Base-by-base conservation (phyloP, 2,888 invertebrate species). In the Augiades crinisus region DNA sequence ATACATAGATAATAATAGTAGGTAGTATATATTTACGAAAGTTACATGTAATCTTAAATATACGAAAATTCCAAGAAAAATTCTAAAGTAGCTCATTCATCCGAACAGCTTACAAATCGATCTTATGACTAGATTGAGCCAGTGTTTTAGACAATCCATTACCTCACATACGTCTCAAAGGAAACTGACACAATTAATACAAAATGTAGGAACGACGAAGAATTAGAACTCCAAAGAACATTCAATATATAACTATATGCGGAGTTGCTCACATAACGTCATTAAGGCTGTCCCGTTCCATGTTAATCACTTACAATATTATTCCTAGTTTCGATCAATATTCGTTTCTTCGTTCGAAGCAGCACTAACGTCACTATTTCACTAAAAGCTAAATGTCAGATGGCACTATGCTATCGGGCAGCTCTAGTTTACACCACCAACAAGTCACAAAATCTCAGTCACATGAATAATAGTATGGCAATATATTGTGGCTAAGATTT, bases 101-200 rank as follows among this genome's bases (percentile, higher is more conserved):
- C 73, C 74, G 72, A 82, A 82, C 75, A 79, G 79, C 79, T 82
- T 75, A 77, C 69, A 67, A 78, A 86, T 86, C 85, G 81, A 86
- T 85, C 88, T 89, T 89, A 89, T 88, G 88, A 89, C 88, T 89
- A 89, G 88, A 89, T 88, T 89, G 88, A 89, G 88, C 85, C 88
- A 88, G 87, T 83, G 72, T 70, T 75, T 73, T 74, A 71, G 67
- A 78, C 72, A 77, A 78, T 79, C 73, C 76, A 73, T 70, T 70
- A 64, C 66, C 64, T 72, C 68, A 66, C 69, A 68, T 65, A 60
- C 75, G 82, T 78, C 75, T 72, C 65, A 65, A 76, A 78, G 79
- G 78, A 81, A 81, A 72, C 82, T 82, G 83, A 85, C 83, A 72
- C 81, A 81, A 81, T 75, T 72, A 80, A 81, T 85, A 86, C 75